Evolutionary conservation across 2,113 vertebrate species (phyloP).

Genomic region (Dipodomys stephensi): DNA sequence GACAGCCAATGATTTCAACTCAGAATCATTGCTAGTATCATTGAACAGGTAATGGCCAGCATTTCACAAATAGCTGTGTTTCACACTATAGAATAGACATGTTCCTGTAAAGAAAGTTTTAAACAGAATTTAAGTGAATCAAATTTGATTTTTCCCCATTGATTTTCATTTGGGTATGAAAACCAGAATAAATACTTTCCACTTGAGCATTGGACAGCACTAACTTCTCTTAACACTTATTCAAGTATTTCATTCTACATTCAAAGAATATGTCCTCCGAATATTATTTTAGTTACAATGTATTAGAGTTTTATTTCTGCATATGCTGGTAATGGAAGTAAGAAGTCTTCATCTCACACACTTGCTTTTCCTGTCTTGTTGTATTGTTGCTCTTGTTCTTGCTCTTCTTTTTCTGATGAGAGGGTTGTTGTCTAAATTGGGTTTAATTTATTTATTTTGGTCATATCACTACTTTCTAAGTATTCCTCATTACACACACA

Average conservation of each 20-base stretch:
- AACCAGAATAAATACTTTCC: not conserved
- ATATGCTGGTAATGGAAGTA: not conserved
- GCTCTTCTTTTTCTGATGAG: not conserved
- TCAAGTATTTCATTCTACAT: not conserved
- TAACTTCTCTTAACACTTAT: not conserved
- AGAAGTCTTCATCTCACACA: not conserved
- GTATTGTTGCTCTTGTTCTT: not conserved
- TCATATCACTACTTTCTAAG: not conserved
- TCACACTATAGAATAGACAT: not conserved
- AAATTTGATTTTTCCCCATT: constrained; percentile 25
- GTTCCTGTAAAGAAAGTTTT: not conserved
- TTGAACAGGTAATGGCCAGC: not conserved
- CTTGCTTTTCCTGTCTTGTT: not conserved
- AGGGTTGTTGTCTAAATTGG: too few relatives aligned
- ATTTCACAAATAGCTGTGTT: not conserved
- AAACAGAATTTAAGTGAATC: constrained; percentile 43
- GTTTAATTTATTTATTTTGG: too few relatives aligned
- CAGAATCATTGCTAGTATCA: not conserved
- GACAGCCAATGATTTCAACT: not conserved
- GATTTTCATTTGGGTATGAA: not conserved
- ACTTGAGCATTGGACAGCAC: not conserved
- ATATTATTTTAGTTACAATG: not conserved
- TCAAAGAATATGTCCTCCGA: not conserved
- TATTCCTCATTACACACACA: too few relatives aligned
- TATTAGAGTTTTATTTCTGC: not conserved